Evolutionary conservation across 1,140 invertebrate genomes (phyloP), one percentile per base, ranked within the genome.

Genomic region (Halictus rubicundus): DNA sequence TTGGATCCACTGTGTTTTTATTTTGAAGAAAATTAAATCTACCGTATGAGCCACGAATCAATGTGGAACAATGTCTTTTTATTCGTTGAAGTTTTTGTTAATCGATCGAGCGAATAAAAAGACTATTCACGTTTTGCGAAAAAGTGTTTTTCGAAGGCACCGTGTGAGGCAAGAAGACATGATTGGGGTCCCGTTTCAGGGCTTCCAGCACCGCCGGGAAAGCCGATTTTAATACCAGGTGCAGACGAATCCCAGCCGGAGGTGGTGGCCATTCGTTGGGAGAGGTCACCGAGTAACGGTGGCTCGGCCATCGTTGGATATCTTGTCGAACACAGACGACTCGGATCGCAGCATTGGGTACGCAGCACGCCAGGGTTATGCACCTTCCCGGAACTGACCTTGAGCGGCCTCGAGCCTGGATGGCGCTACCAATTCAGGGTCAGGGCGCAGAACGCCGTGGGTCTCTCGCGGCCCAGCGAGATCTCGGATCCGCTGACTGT

Each of bases 351-450:
- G 1, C 95, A 96, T 73, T 97, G 97, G 97, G 94, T 96, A 10
- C 94, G 96, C 80, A 96, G 96, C 2, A 95, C 96, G 12, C 95
- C 96, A 12, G 94, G 94, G 32, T 92, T 96, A 4, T 95, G 97
- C 8, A 91, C 93, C 7, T 94, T 95, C 46, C 95, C 96, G 0
- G 96, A 97, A 90, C 93, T 97, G 14, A 95, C 96, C 23, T 93
- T 98, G 23, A 95, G 95, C 77, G 96, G 96, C 39, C 93, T 98
- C 19, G 96, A 97, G 86, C 96, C 97, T 0, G 97, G 97, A 71
- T 97, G 97, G 94, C 94, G 96, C 61, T 99, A 99, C 90, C 96
- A 97, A 89, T 98, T 98, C 93, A 94, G 98, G 57, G 96, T 98
- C 0, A 96, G 95, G 68, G 97, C 98, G 0, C 95, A 98, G 89